These are phyloP conservation scores for Cerastis leucographa DNA, from an alignment of 2,888 invertebrate species.

Conservation along the genomic window DNA sequence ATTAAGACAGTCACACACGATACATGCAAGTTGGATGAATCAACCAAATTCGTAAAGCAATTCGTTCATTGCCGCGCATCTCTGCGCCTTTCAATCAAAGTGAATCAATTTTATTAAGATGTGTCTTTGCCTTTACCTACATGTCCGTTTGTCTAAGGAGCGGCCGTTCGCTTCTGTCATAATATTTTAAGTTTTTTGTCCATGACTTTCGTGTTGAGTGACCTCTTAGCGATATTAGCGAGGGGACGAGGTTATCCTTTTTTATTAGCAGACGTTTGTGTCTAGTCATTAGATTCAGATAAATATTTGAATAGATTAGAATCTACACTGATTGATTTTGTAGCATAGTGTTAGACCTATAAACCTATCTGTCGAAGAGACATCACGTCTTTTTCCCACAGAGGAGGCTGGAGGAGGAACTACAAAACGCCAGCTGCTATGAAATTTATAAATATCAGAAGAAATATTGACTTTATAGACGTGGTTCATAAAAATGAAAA, in stretches of 20 bases:
- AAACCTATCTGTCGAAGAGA: not conserved
- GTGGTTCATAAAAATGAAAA: constrained; percentile 26
- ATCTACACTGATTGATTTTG: constrained; percentile 12
- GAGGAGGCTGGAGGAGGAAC: not conserved
- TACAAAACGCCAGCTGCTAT: not conserved
- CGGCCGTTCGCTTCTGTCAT: constrained; percentile 13
- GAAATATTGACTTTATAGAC: not conserved
- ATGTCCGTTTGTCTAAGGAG: constrained; percentile 31
- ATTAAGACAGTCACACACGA: constrained; percentile 1
- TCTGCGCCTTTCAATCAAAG: not conserved
- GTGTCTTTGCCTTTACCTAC: not conserved
- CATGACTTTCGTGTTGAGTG: constrained; percentile 60
- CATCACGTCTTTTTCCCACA: not conserved
- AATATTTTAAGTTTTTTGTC: constrained; percentile 34
- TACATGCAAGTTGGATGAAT: constrained; percentile 1
- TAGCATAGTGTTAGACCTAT: not conserved
- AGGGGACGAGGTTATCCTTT: constrained; percentile 57
- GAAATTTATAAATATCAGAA: constrained; percentile 6
- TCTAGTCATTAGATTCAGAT: constrained; percentile 14
- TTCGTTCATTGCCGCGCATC: not conserved
- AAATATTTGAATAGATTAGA: constrained; percentile 32
- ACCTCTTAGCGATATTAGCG: constrained; percentile 50
- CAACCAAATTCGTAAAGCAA: constrained; percentile 9
- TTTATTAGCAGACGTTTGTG: constrained; percentile 40
- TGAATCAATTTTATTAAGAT: constrained; percentile 4